Conservation (phyloP, 1,140 invertebrate genomes). For the Drosophila melanica region DNA sequence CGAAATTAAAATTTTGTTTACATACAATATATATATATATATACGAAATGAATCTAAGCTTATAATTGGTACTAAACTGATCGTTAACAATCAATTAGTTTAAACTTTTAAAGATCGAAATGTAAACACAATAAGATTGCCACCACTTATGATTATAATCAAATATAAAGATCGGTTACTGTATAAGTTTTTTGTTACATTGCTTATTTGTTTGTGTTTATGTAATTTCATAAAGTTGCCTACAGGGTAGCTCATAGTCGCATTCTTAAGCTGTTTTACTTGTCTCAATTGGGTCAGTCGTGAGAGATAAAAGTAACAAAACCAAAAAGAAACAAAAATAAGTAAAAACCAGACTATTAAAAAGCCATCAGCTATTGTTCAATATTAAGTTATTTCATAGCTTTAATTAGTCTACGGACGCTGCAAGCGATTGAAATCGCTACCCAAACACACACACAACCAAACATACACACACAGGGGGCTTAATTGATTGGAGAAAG, state of each 20-base stretch:
- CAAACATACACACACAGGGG: conserved; percentile 18
- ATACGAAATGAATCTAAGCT: too few relatives aligned
- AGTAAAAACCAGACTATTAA: conserved; percentile 65
- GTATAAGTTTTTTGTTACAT: too few relatives aligned
- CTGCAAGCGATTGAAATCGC: conserved; percentile 71
- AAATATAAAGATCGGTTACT: too few relatives aligned
- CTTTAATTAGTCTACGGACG: conserved; percentile 59
- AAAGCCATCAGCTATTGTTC: conserved; percentile 76
- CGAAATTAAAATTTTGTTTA: not conserved
- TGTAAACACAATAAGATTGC: too few relatives aligned
- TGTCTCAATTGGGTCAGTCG: conserved; percentile 63
- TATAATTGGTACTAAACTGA: too few relatives aligned
- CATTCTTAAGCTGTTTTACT: conserved; percentile 16
- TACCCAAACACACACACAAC: conserved; percentile 27
- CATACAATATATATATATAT: too few relatives aligned
- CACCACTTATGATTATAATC: too few relatives aligned
- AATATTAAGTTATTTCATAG: conserved; percentile 80
- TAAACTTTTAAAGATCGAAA: too few relatives aligned
- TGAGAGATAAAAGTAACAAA: conserved; percentile 35
- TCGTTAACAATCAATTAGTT: too few relatives aligned
- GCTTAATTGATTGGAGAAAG: conserved; percentile 81
- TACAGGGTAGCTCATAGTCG: conserved; percentile 10
- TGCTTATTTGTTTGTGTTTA: too few relatives aligned
- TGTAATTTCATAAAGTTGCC: not conserved
- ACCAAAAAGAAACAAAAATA: conserved; percentile 19